Evolutionary conservation across 2,888 invertebrate species (phyloP).

Genomic region (Trachelus tabidus): DNA sequence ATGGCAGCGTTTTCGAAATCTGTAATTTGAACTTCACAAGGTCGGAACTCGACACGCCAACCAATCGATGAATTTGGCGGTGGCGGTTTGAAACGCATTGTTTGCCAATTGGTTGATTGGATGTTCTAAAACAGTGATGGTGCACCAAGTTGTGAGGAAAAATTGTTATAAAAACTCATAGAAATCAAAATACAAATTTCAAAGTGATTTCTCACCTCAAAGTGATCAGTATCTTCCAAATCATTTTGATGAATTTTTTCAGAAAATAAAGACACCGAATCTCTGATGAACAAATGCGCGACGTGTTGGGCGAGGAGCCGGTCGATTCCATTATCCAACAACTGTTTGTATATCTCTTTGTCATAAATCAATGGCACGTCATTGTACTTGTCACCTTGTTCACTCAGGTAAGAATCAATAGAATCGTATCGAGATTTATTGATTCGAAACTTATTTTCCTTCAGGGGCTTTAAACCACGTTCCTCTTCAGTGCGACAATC

Average conservation of each 20-base stretch:
- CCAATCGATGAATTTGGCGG: slow-evolving; percentile 96
- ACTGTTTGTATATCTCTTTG: slow-evolving; percentile 81
- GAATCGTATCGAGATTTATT: slow-evolving; percentile 97
- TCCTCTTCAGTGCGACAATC: slow-evolving; percentile 96
- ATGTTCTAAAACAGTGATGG: slow-evolving; percentile 78
- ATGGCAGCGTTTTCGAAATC: slow-evolving; percentile 99
- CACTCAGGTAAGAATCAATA: slow-evolving; percentile 95
- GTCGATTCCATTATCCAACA: slow-evolving; percentile 91
- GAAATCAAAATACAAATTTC: slow-evolving; percentile 4
- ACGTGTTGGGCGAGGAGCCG: slow-evolving; percentile 93
- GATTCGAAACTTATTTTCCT: slow-evolving; percentile 83
- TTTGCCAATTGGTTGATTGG: slow-evolving; percentile 99
- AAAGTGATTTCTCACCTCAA: slow-evolving; percentile 78
- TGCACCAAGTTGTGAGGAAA: too few species aligned
- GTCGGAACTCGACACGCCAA: slow-evolving; percentile 99
- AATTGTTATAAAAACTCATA: slow-evolving; percentile 16
- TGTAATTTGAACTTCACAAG: slow-evolving; percentile 97
- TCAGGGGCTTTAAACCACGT: slow-evolving; percentile 80
- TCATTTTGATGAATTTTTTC: slow-evolving; percentile 97
- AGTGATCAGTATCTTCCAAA: slow-evolving; percentile 94
- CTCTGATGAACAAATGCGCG: slow-evolving; percentile 97
- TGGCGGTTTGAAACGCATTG: slow-evolving; percentile 98
- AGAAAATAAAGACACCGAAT: slow-evolving; percentile 93
- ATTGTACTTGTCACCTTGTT: slow-evolving; percentile 90
- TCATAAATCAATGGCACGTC: slow-evolving; percentile 93